Conservation (phyloP, 1,140 invertebrate genomes). For the Wasmannia auropunctata region DNA sequence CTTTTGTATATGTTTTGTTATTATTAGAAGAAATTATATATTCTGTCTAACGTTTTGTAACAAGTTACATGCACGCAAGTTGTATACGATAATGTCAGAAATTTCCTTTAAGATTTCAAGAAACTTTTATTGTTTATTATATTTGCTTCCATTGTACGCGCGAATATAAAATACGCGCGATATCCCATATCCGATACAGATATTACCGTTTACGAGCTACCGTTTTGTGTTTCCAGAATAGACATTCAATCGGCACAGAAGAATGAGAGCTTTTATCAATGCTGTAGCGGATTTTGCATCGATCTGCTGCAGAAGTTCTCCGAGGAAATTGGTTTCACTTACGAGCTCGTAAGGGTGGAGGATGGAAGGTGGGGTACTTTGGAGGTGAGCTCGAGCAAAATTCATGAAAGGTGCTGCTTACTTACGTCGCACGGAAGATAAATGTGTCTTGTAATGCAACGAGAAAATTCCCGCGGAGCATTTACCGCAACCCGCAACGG, state of each 20-base stretch:
- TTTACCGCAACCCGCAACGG: slow-evolving; percentile 6
- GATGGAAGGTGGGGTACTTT: slow-evolving; percentile 98
- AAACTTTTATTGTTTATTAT: background rate
- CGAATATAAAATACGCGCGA: background rate
- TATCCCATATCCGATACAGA: background rate
- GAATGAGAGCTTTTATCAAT: slow-evolving; percentile 94
- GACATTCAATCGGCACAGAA: slow-evolving; percentile 91
- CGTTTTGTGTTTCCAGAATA: slow-evolving; percentile 86
- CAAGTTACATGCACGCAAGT: background rate
- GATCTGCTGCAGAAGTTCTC: slow-evolving; percentile 96
- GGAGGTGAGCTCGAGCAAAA: slow-evolving; percentile 85
- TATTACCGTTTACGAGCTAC: background rate
- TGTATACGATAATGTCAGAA: background rate
- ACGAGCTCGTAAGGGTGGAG: slow-evolving; percentile 96
- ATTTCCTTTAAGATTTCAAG: background rate
- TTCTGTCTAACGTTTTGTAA: background rate
- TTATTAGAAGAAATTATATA: background rate
- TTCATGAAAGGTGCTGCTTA: slow-evolving; percentile 32
- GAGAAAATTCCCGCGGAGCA: slow-evolving; percentile 23
- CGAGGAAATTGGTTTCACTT: slow-evolving; percentile 97
- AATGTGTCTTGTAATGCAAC: slow-evolving; percentile 49
- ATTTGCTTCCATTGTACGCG: background rate
- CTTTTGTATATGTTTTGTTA: background rate
- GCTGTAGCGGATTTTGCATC: slow-evolving; percentile 99
- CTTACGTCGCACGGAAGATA: slow-evolving; percentile 24